These are phyloP conservation scores for Propithecus perrieri DNA, from an alignment of 2,797 vertebrate species.

Conservation along the genomic window DNA sequence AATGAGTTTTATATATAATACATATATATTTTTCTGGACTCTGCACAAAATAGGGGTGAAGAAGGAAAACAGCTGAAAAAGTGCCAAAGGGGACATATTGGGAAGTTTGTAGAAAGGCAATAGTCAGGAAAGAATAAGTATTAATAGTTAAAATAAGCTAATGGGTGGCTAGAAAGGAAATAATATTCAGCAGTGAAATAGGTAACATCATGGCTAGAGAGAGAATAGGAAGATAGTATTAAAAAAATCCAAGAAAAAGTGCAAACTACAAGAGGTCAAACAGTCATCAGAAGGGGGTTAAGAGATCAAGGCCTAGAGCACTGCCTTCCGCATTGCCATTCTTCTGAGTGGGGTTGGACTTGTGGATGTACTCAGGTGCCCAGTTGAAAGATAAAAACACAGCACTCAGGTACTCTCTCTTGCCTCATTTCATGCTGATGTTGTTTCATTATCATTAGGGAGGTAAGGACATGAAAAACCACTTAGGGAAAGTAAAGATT, in stretches of 20 bases:
- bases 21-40: not conserved
- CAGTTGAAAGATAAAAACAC: not conserved
- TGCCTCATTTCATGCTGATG: not conserved
- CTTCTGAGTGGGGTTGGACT: not conserved
- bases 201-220: slow-evolving; percentile 60
- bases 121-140: slow-evolving; percentile 65
- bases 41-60: slow-evolving; percentile 14
- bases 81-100: slow-evolving; percentile 23
- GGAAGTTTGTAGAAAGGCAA: slow-evolving; percentile 60
- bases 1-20: not conserved
- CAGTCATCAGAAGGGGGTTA: not conserved
- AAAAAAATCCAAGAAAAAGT: slow-evolving; percentile 58
- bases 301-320: not conserved
- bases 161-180: slow-evolving; percentile 48
- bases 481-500: not conserved
- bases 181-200: slow-evolving; percentile 38
- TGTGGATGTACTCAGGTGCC: not conserved
- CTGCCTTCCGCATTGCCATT: not conserved
- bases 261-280: slow-evolving; percentile 15
- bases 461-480: not conserved
- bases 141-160: slow-evolving; percentile 73
- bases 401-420: not conserved
- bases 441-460: not conserved
- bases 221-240: slow-evolving; percentile 73
- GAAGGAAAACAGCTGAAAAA: slow-evolving; percentile 30